Conservation (phyloP, 2,113 vertebrate species). For the Strigops habroptila region DNA sequence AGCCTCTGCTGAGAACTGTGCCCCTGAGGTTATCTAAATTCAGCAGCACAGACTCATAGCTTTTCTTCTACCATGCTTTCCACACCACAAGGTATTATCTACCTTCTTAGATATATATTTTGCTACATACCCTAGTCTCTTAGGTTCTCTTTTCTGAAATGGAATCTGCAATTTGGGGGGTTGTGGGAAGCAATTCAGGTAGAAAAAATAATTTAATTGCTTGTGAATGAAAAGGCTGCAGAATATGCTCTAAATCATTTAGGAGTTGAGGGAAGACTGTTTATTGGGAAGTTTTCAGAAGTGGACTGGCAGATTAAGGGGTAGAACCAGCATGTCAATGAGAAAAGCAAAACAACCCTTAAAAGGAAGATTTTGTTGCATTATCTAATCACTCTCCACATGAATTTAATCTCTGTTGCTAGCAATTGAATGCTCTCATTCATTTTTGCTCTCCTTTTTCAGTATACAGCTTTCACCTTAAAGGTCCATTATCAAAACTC, state of each 20-base stretch:
- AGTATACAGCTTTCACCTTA: neutral
- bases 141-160: neutral
- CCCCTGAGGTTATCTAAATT: neutral
- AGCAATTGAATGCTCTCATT: neutral
- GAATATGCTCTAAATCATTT: neutral
- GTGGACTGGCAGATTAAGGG: neutral
- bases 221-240: neutral
- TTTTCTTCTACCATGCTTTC: neutral
- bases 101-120: neutral
- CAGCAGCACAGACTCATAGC: neutral
- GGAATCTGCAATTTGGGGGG: neutral
- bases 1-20: neutral
- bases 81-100: neutral
- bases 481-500: neutral
- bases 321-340: neutral
- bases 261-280: neutral
- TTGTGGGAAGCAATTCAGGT: neutral
- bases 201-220: neutral
- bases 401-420: neutral
- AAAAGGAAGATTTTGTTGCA: neutral
- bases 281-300: neutral
- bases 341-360: neutral
- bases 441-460: neutral
- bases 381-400: neutral
- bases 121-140: neutral